Evolutionary conservation across 2,113 vertebrate species (phyloP), one percentile per base, ranked within the genome.

Genomic region (Amblyornis subalaris): DNA sequence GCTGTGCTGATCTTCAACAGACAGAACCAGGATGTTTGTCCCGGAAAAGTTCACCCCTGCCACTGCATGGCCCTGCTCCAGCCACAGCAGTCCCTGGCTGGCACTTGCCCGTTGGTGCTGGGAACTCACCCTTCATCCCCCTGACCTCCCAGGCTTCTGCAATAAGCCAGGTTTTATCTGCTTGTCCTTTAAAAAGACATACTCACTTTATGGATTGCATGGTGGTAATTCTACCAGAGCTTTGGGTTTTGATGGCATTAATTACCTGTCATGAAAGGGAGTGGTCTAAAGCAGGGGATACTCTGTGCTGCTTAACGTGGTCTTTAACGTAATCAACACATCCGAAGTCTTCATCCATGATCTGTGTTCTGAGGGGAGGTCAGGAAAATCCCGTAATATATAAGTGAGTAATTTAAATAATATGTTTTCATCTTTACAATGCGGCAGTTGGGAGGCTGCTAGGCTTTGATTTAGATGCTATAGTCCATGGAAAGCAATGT

Each of bases 181-280:
- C 47, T 42, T 40, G 12, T 31, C 28, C 55, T 65, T 44, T 69
- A 11, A 13, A 71, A 85, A 80, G 48, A 13, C 25, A 13, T 22
- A 15, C 20, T 15, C 20, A 66, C 7, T 48, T 47, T 50, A 5
- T n/a, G 20, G 53, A 21, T 45, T 73, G 38, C 50, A 21, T 5
- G 9, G 33, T 35, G 28, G 16, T 55, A n/a, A 35, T 81, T 67
- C 58, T 73, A 0, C 17, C n/a, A 7, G 0, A 1, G 12, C 19
- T 42, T 48, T 88, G 42, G 18, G 22, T 53, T 85, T 25, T 62
- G 33, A 11, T 53, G 42, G 18, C 14, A 20, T 45, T 57, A 47
- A 8, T 47, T 83, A 10, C 36, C 74, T 38, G 14, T 23, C 40
- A 11, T 33, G 29, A 26, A 28, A 54, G 17, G 81, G 22, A 40